Evolutionary conservation across 2,888 invertebrate genomes (phyloP).

Genomic region (Pteria penguin): DNA sequence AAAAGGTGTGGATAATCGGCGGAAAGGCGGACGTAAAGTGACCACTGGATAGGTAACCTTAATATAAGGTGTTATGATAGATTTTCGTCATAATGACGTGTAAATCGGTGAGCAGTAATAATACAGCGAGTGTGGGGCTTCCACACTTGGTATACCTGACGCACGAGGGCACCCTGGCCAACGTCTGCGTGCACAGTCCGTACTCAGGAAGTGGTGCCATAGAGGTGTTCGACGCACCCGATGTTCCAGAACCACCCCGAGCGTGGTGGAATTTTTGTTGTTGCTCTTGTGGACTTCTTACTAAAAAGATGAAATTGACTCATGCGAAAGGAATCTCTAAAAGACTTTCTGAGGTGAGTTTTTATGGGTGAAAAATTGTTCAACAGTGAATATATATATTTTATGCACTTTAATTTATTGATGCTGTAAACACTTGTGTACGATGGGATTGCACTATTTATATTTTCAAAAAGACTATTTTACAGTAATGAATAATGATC

Average conservation of each 20-base stretch:
- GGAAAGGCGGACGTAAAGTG: not conserved
- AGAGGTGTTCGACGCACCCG: conserved; percentile 15
- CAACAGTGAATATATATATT: too few species aligned
- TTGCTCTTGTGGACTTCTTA: conserved; percentile 26
- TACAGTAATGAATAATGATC: too few species aligned
- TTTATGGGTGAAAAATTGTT: too few species aligned
- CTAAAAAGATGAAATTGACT: conserved; percentile 37
- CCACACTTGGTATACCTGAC: conserved; percentile 43
- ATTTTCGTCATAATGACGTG: not conserved
- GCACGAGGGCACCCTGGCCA: conserved; percentile 39
- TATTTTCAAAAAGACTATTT: too few species aligned
- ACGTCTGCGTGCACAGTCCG: conserved; percentile 29
- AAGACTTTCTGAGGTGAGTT: conserved; percentile 44
- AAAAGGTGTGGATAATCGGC: not conserved
- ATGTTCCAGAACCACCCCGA: conserved; percentile 4
- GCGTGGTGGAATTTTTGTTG: conserved; percentile 29
- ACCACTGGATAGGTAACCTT: not conserved
- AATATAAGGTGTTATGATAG: not conserved
- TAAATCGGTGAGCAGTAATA: not conserved
- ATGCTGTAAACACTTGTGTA: too few species aligned
- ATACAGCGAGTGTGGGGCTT: conserved; percentile 28
- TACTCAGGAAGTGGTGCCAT: not conserved
- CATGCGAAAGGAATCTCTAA: conserved; percentile 49
- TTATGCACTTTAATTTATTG: too few species aligned
- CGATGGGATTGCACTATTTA: too few species aligned